Evolutionary conservation across 2,888 invertebrate species (phyloP).

Genomic region (Ophraella communa): DNA sequence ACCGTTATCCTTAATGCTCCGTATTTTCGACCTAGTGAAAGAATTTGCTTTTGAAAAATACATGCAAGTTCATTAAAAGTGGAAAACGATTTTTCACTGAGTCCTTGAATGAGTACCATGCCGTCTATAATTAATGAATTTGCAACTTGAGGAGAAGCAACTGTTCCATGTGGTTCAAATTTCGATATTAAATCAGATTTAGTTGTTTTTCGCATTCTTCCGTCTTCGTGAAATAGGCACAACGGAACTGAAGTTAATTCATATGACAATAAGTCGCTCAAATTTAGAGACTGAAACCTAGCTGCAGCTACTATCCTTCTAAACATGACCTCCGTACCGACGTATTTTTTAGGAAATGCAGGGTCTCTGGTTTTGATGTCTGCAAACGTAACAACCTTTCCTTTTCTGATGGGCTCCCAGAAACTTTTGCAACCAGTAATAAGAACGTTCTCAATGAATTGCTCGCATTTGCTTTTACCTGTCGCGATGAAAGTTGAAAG

Average conservation of each 20-base stretch:
- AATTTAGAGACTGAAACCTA: not conserved
- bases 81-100: too few species aligned
- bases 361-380: not conserved
- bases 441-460: not conserved
- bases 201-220: not conserved
- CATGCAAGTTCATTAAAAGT: not conserved
- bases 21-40: not conserved
- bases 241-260: not conserved
- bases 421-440: too few species aligned
- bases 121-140: not conserved
- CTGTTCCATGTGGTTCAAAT: not conserved
- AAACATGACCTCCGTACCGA: too few species aligned
- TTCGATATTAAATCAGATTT: too few species aligned
- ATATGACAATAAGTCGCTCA: not conserved
- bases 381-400: not conserved
- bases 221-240: not conserved
- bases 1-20: not conserved
- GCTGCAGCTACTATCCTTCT: not conserved
- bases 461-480: not conserved
- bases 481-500: not conserved
- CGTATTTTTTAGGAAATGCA: not conserved
- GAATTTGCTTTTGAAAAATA: not conserved
- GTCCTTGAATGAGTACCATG: too few species aligned
- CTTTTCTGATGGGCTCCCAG: not conserved
- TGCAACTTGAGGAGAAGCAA: not conserved